phyloP scores from a whole-genome alignment of 2,797 vertebrate genomes.

The Anableps anableps region DNA sequence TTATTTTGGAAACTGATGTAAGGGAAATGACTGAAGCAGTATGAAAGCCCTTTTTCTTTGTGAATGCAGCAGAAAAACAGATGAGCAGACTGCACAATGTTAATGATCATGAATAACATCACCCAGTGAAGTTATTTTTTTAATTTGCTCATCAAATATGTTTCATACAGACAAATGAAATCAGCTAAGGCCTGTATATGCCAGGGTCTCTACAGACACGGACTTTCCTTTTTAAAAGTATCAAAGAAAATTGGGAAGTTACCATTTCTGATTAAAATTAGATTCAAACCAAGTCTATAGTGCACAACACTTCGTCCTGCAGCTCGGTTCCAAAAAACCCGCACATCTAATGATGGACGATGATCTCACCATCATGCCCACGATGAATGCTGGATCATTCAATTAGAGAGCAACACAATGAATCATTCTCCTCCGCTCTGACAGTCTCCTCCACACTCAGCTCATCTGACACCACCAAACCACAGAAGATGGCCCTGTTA shows the following conservation, averaged over 20 bases:
- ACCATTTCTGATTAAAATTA: not conserved
- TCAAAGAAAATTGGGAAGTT: not conserved
- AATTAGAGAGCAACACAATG: slow-evolving; percentile 72
- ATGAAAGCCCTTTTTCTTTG: not conserved
- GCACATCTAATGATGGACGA: slow-evolving; percentile 49
- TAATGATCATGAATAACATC: slow-evolving; percentile 20
- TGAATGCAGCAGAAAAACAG: slow-evolving; percentile 17
- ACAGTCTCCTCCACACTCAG: slow-evolving; percentile 61
- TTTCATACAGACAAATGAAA: slow-evolving; percentile 21
- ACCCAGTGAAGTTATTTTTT: not conserved
- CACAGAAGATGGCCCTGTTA: slow-evolving; percentile 59
- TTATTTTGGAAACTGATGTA: not conserved
- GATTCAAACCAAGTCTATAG: not conserved
- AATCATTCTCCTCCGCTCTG: slow-evolving; percentile 67
- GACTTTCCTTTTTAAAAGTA: not conserved
- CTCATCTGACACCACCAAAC: slow-evolving; percentile 63
- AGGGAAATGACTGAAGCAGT: not conserved
- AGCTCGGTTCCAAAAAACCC: slow-evolving; percentile 25
- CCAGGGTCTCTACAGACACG: not conserved
- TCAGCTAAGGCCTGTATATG: not conserved
- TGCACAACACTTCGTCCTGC: slow-evolving; percentile 11
- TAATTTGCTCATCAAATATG: slow-evolving; percentile 20
- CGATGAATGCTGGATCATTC: slow-evolving; percentile 69
- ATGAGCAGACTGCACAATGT: not conserved
- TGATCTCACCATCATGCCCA: slow-evolving; percentile 69